A percentile compares a stretch with the other conserved stretches of the same genome.
Conservation (phyloP, 2,797 vertebrate species). For the Lerista edwardsae region DNA sequence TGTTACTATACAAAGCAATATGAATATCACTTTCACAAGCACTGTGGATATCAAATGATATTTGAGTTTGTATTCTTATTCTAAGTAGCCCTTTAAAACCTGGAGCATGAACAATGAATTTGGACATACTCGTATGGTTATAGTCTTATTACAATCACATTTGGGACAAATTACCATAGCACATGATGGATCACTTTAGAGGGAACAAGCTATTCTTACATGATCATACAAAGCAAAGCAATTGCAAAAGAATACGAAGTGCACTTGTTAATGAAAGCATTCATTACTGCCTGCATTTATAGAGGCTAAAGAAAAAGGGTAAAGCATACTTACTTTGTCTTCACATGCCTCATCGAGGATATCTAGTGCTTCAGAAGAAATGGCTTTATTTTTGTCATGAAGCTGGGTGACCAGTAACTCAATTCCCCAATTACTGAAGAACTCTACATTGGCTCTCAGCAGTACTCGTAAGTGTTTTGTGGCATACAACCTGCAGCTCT, state of each 20-base stretch:
- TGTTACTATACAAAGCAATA: neutral
- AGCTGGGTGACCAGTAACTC: conserved; percentile 98
- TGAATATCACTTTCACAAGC: neutral
- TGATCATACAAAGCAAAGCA: neutral
- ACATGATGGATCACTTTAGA: neutral
- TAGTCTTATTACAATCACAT: neutral
- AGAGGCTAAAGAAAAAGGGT: neutral
- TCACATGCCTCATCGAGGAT: conserved; percentile 98
- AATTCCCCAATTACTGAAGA: conserved; percentile 99
- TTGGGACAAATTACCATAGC: neutral
- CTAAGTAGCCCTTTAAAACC: neutral
- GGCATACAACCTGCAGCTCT: conserved; percentile 93
- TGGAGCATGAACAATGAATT: neutral
- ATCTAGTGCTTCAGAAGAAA: conserved; percentile 96
- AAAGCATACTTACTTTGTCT: conserved; percentile 87
- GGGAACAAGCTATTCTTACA: neutral
- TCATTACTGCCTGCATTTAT: neutral
- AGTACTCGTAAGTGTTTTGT: conserved; percentile 97
- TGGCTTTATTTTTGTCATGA: conserved; percentile 94
- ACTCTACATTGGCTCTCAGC: conserved; percentile 94
- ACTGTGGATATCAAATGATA: neutral
- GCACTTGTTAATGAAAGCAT: conserved; percentile 2
- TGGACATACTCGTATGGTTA: neutral
- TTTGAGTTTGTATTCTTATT: neutral
- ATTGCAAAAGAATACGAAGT: neutral